A percentile compares a stretch with the other conserved stretches of the same genome.
Evolutionary conservation across 1,140 invertebrate genomes (phyloP).

Genomic region (Cotesia chilonis): DNA sequence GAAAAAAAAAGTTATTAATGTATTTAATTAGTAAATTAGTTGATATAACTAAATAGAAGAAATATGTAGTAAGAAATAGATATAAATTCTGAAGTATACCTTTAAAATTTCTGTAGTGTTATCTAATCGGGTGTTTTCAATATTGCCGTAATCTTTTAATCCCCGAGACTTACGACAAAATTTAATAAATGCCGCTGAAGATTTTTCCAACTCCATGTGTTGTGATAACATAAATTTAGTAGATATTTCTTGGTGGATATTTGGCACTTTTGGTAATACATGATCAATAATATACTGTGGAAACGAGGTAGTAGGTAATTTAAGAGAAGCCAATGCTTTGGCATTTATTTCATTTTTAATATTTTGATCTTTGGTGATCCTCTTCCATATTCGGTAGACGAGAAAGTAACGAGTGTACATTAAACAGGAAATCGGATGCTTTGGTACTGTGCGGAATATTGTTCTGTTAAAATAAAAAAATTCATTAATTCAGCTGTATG

Average conservation of each 20-base stretch:
- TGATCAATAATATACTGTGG: conserved; percentile 46
- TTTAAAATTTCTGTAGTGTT: background rate
- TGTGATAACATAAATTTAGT: conserved; percentile 54
- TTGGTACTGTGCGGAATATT: conserved; percentile 52
- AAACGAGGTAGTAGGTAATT: conserved; percentile 44
- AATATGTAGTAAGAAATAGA: background rate
- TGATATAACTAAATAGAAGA: too few species aligned
- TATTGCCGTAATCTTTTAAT: conserved; percentile 28
- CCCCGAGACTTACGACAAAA: conserved; percentile 45
- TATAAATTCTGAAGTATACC: conserved; percentile 25
- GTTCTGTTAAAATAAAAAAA: conserved; percentile 49
- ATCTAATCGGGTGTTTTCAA: conserved; percentile 1
- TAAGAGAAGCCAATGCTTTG: conserved; percentile 52
- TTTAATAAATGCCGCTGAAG: conserved; percentile 56
- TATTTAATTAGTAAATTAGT: background rate
- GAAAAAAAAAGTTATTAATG: conserved; percentile 37
- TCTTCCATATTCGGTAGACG: conserved; percentile 59
- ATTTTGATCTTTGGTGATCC: conserved; percentile 50
- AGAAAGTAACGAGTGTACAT: conserved; percentile 61
- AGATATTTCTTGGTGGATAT: conserved; percentile 46
- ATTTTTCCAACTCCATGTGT: conserved; percentile 56
- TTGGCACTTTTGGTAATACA: conserved; percentile 59
- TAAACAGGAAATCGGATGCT: conserved; percentile 49
- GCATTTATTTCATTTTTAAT: conserved; percentile 54
- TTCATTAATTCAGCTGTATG: conserved; percentile 14